Evolutionary conservation across 2,888 invertebrate species (phyloP), one percentile per base, ranked within the genome.

Genomic region (Melikaiella ostensackeni): DNA sequence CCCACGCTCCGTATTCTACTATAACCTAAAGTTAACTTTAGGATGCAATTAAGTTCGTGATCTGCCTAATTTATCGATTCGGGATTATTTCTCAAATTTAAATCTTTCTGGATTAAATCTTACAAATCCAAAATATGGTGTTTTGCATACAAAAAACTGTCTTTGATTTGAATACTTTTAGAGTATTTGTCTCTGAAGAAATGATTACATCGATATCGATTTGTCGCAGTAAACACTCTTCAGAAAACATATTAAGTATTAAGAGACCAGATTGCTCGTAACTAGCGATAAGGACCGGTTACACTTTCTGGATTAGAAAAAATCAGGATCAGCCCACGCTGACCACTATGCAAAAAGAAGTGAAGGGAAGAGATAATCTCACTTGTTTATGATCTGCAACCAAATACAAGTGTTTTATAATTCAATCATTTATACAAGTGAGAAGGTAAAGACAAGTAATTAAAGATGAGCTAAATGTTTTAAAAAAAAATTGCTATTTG

Each of bases 1-100:
- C 64, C 64, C 42, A 64, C 64, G 64, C 42, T 64, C 24, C 19
- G 7, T 24, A 64, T 38, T 64, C 42, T 64, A 35, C 24, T 64
- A n/a, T n/a, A 24, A 42, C 16, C 38, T 42, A 21, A 42, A 9
- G 24, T 64, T 64, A 42, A 64, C 27, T 64, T 64, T 38, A 16
- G 42, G 24, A 16, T 19, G 64, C 42, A 64, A 42, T 64, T 42
- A 64, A 24, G 6, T 35, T 64, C 27, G 27, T 24, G 24, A 64
- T 64, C 24, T 24, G 59, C 16, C 11, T 42, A 42, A 64, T 64
- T 64, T 42, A 64, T 42, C 7, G 16, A 2, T 42, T 64, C 21
- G 16, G 8, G 42, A 35, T 19, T 8, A 62, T 62, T 30, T 11
- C 7, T 62, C 30, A 19, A 30, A 62, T 33, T 33, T 30, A 33